Conservation (phyloP, 2,113 vertebrate species). For the Tupaia tana region DNA sequence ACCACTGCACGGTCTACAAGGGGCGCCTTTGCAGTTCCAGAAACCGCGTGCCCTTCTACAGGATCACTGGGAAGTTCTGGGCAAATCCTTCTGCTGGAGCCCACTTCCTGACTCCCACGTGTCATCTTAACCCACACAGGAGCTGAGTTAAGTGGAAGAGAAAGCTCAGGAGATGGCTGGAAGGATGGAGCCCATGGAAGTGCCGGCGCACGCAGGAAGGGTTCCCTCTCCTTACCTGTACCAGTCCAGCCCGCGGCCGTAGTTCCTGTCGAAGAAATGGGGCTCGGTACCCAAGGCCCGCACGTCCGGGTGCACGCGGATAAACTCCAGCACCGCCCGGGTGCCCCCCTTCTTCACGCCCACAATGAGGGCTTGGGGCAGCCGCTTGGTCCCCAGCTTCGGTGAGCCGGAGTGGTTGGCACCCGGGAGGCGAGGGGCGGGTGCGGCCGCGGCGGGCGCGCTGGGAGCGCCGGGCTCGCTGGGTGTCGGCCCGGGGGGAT, state of each 20-base stretch:
- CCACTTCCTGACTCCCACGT: background rate
- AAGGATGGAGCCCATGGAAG: background rate
- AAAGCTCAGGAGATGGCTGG: background rate
- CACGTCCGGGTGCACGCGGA: conserved; percentile 97
- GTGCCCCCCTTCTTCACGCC: conserved; percentile 98
- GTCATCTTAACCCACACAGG: background rate
- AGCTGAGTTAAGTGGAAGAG: background rate
- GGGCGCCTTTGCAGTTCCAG: background rate
- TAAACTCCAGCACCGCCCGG: conserved; percentile 96
- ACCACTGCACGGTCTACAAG: background rate
- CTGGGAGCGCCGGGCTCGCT: conserved; percentile 51
- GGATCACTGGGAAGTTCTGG: conserved; percentile 24
- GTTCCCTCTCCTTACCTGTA: conserved; percentile 92
- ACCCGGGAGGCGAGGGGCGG: conserved; percentile 33
- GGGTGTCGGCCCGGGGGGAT: conserved; percentile 76
- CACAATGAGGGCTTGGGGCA: conserved; percentile 95
- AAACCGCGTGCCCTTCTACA: background rate
- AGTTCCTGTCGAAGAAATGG: conserved; percentile 98
- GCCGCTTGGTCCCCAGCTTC: conserved; percentile 90
- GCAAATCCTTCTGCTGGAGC: background rate
- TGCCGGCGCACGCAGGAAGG: background rate
- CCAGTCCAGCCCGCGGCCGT: conserved; percentile 95
- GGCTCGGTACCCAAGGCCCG: conserved; percentile 96
- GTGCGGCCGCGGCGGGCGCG: conserved; percentile 33
- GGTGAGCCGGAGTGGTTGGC: conserved; percentile 77